Conservation (phyloP, 1,140 invertebrate species). For the Pristionchus pacificus region DNA sequence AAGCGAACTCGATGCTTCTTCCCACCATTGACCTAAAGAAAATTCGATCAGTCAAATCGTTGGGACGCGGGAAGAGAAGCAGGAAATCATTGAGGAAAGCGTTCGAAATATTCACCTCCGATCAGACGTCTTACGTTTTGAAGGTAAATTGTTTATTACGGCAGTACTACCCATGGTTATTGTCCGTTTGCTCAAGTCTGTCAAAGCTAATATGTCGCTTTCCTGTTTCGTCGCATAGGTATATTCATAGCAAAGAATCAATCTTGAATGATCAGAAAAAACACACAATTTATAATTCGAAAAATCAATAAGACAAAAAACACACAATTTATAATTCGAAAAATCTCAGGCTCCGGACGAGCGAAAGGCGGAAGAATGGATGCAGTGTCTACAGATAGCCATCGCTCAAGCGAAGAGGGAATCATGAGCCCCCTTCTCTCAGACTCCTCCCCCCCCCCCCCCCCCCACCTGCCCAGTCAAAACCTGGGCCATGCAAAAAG, state of each 20-base stretch:
- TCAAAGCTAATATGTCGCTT: too few relatives aligned
- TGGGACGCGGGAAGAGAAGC: slow-evolving; percentile 71
- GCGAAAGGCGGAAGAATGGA: slow-evolving; percentile 90
- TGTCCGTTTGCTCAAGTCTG: too few relatives aligned
- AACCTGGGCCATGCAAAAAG: too few relatives aligned
- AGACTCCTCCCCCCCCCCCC: too few relatives aligned
- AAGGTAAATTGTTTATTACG: slow-evolving; percentile 63
- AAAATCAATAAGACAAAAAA: too few relatives aligned
- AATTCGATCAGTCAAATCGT: slow-evolving; percentile 82
- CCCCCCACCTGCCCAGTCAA: too few relatives aligned
- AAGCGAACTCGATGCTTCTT: slow-evolving; percentile 23
- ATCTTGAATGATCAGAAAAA: too few relatives aligned
- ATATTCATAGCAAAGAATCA: too few relatives aligned
- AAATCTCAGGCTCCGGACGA: slow-evolving; percentile 72
- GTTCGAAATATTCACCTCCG: slow-evolving; percentile 88
- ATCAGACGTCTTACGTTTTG: slow-evolving; percentile 79
- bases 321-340: neutral
- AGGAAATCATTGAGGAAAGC: slow-evolving; percentile 75
- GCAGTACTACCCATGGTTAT: too few relatives aligned
- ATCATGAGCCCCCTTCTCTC: neutral
- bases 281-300: too few relatives aligned
- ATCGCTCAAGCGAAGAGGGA: slow-evolving; percentile 72
- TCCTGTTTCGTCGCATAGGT: too few relatives aligned
- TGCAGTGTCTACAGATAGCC: slow-evolving; percentile 80
- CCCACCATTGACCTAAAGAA: slow-evolving; percentile 76